Evolutionary conservation across 2,888 invertebrate genomes (phyloP), one percentile per base, ranked within the genome.

Genomic region (Dolichopus griseipennis): DNA sequence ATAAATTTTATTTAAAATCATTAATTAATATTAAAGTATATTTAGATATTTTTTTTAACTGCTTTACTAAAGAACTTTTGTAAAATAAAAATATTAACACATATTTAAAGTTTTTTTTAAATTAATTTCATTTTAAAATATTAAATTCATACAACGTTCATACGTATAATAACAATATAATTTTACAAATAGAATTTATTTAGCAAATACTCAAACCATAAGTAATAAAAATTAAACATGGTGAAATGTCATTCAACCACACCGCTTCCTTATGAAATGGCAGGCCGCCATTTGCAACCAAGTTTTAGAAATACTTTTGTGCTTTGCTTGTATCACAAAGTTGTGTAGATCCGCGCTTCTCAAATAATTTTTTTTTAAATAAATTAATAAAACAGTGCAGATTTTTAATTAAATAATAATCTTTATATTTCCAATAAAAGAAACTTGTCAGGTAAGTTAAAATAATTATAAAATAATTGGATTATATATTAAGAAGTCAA

Each of bases 281-380:
- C 52, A 52, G 15, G 52, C 52, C 52, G 52, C 52, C 52, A 52
- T 52, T 52, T 52, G 52, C 52, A 52, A 52, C 52, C 52, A 52
- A 52, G 52, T 52, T 52, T 52, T n/a, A 18, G n/a, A 52, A 52
- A 52, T 52, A 52, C 52, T 52, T 52, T 52, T 52, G 52, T 52
- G 52, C 52, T 52, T 52, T 52, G 52, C 52, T 52, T 52, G 52
- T 52, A 52, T 18, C n/a, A 52, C 52, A 52, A 52, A 52, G 52
- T 52, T 52, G 52, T 18, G 52, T 52, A 52, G 52, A 52, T 52
- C 52, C 52, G 52, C 52, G 52, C 52, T 52, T 52, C 12, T 37
- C 4, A 37, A 37, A 37, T 52, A 5, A 52, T 43, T 43, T 43
- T 52, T 52, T 52, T 52, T 52, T 15, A 52, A 52, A 52, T 52